phyloP scores from a whole-genome alignment of 2,888 invertebrate genomes.

The Caenorhabditis sp. region DNA sequence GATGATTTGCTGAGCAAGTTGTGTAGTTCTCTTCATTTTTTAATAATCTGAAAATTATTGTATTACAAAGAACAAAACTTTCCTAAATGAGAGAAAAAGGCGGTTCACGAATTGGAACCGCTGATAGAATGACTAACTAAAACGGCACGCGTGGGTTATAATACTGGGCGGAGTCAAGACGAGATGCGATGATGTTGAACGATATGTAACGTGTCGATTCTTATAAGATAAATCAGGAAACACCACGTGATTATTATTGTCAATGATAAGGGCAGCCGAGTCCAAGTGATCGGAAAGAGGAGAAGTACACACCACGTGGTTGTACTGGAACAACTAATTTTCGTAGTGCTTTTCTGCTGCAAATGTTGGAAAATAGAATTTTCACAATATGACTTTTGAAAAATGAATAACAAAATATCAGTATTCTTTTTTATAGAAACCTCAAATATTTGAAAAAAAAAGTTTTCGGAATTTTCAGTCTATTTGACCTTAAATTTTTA shows the following conservation, averaged over 20 bases:
- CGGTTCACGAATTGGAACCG: constrained; percentile 23
- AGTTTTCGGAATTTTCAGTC: no score
- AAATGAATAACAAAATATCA: no score
- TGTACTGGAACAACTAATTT: constrained; percentile 39
- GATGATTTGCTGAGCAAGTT: constrained; percentile 67
- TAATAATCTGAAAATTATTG: background rate
- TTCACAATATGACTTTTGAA: no score
- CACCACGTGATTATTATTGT: constrained; percentile 46
- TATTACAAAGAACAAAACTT: constrained; percentile 5
- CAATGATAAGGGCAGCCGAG: constrained; percentile 22
- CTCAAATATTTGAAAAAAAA: no score
- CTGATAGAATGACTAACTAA: constrained; percentile 36
- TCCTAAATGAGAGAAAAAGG: background rate
- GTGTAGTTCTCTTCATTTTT: constrained; percentile 57
- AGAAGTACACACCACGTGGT: constrained; percentile 50
- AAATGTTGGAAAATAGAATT: no score
- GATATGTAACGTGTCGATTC: constrained; percentile 57
- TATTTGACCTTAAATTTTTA: no score
- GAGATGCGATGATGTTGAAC: constrained; percentile 49
- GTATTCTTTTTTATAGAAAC: no score
- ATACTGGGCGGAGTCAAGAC: constrained; percentile 42
- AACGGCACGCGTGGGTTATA: constrained; percentile 44
- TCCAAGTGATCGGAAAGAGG: constrained; percentile 38
- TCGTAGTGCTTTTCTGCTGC: background rate
- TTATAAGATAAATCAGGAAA: constrained; percentile 31